Conservation (phyloP, 2,888 invertebrate species). For the Glomeris marginata region DNA sequence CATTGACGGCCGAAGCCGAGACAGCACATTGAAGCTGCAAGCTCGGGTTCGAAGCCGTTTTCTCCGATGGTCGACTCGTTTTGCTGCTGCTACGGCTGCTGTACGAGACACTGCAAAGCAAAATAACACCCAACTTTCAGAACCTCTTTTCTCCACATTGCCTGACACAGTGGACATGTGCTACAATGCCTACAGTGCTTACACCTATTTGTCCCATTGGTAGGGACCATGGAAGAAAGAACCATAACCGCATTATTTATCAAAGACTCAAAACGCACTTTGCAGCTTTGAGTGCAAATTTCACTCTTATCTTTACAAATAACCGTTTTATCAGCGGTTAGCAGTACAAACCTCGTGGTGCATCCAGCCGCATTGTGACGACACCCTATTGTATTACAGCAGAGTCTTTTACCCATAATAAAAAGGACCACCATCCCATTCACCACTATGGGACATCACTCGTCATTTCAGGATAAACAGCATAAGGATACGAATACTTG, state of each 20-base stretch:
- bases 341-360: neutral
- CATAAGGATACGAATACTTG: no score
- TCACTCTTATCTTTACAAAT: neutral
- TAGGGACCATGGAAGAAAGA: no score
- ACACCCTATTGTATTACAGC: neutral
- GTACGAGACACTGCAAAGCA: constrained; percentile 15
- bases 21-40: constrained; percentile 24
- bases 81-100: constrained; percentile 19
- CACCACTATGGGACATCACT: no score
- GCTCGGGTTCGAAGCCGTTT: constrained; percentile 16
- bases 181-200: no score
- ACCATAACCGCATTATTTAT: no score
- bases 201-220: no score
- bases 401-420: no score
- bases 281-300: neutral
- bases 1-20: constrained; percentile 11
- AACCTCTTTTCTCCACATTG: neutral
- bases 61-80: constrained; percentile 17
- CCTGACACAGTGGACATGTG: no score
- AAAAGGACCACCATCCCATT: no score
- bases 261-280: no score
- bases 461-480: no score
- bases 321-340: neutral
- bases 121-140: neutral
- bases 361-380: neutral